These are phyloP conservation scores for Cuniculus paca DNA, from an alignment of 2,797 vertebrate species.

Conservation along the genomic window DNA sequence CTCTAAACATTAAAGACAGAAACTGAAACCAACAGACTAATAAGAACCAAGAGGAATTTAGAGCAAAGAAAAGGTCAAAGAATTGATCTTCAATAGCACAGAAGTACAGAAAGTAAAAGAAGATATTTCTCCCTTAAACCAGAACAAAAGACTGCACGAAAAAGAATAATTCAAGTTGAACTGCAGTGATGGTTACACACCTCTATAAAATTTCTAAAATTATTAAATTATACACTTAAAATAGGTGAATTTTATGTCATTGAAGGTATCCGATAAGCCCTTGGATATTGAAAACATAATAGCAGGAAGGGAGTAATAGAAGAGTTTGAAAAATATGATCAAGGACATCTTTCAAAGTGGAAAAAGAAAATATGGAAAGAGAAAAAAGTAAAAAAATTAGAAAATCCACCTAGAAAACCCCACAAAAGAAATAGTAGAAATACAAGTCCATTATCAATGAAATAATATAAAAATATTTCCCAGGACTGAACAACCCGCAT, in stretches of 20 bases:
- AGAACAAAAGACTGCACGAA: not conserved
- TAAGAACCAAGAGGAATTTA: not conserved
- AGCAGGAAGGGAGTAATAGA: constrained; percentile 25
- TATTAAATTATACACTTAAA: not conserved
- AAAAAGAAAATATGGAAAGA: not conserved
- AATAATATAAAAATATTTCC: not conserved
- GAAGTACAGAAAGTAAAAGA: not conserved
- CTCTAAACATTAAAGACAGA: not conserved
- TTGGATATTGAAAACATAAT: not conserved
- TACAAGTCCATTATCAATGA: not conserved
- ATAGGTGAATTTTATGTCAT: not conserved
- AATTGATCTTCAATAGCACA: not conserved
- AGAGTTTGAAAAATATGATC: not conserved
- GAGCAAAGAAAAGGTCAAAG: not conserved
- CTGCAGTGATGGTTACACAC: not conserved
- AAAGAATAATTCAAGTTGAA: not conserved
- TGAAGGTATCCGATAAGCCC: not conserved
- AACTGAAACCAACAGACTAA: not conserved
- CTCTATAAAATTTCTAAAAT: constrained; percentile 27
- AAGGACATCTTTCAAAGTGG: not conserved
- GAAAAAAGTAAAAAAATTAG: not conserved
- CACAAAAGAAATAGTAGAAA: not conserved
- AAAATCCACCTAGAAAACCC: not conserved
- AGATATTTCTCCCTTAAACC: not conserved
- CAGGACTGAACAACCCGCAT: not conserved